These are phyloP conservation scores for Plebejus anna DNA, from an alignment of 2,888 invertebrate genomes.

Conservation along the genomic window DNA sequence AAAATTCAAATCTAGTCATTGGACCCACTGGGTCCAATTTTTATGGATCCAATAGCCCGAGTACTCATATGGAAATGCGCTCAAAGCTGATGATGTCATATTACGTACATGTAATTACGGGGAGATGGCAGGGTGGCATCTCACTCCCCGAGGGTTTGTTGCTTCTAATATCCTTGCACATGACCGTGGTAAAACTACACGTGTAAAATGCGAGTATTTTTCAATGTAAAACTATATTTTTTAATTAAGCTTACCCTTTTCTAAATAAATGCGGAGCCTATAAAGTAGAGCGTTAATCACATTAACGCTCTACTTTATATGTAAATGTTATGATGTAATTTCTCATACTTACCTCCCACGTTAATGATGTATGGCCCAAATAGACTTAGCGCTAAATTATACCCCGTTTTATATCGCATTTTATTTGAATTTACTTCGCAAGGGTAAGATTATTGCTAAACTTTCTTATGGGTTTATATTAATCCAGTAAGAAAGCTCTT, in stretches of 20 bases:
- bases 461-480: background rate
- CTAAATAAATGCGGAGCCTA: background rate
- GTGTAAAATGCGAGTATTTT: background rate
- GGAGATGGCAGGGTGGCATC: background rate
- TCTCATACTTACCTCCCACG: conserved; percentile 10
- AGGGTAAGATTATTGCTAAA: background rate
- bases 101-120: background rate
- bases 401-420: background rate
- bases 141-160: background rate
- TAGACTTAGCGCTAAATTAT: background rate
- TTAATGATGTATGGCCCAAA: background rate
- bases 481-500: too few species aligned
- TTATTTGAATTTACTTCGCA: background rate
- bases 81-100: background rate
- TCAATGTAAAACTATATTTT: background rate
- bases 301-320: too few species aligned
- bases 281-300: background rate
- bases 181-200: background rate
- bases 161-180: conserved; percentile 5
- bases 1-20: too few species aligned
- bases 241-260: conserved; percentile 10
- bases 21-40: too few species aligned
- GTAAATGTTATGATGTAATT: background rate
- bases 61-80: too few species aligned
- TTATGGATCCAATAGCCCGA: too few species aligned